A percentile compares a stretch with the other conserved stretches of the same genome.
Conservation (phyloP, 2,113 vertebrate genomes). For the Pangasianodon gigas region DNA sequence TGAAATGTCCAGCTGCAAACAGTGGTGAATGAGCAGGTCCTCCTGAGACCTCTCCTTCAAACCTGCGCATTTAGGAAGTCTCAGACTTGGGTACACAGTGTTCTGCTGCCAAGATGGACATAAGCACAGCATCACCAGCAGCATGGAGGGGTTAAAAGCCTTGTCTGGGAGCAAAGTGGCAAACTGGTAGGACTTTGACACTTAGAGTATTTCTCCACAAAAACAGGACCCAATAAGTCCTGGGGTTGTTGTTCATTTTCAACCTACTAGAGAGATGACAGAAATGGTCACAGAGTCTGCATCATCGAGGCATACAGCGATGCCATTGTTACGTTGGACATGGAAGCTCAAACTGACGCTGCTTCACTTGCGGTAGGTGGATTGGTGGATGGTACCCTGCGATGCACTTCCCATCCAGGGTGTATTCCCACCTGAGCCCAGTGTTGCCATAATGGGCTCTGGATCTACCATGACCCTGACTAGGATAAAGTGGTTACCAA, state of each 20-base stretch:
- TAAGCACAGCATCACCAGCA: not conserved
- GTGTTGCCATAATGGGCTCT: not conserved
- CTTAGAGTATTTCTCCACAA: not conserved
- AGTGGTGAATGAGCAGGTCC: not conserved
- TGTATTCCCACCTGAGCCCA: not conserved
- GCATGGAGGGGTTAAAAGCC: not conserved
- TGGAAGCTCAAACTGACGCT: not conserved
- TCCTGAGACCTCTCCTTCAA: not conserved
- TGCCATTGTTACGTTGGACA: not conserved
- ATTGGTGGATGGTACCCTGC: not conserved
- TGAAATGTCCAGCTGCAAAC: constrained; percentile 10
- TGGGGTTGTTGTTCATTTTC: not conserved
- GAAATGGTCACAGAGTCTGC: not conserved
- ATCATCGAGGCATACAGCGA: not conserved
- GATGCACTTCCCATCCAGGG: not conserved
- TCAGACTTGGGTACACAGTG: not conserved
- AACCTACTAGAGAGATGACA: not conserved
- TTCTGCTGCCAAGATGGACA: not conserved
- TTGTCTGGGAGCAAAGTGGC: not conserved
- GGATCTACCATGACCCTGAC: not conserved
- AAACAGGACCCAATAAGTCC: no score
- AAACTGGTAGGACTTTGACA: not conserved
- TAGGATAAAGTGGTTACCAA: not conserved
- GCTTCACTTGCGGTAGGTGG: not conserved
- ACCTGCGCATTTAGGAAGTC: not conserved